Evolutionary conservation across 2,888 invertebrate species (phyloP).

Genomic region (Piscicola geometra): DNA sequence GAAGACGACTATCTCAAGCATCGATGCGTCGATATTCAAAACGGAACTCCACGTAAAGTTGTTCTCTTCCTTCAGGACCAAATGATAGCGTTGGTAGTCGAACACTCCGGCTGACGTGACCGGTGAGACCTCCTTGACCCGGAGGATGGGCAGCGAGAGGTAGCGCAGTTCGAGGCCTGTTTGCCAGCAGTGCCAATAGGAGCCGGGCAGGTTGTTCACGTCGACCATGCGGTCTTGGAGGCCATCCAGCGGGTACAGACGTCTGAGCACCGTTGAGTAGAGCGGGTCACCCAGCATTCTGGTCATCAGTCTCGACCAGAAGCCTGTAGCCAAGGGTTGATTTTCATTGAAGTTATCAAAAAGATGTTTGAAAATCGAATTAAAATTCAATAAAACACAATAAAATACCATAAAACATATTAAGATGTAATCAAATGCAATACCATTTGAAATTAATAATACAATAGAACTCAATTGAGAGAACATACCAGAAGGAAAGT

Average conservation of each 20-base stretch:
- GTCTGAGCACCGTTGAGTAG: conserved; percentile 35
- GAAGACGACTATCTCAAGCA: conserved; percentile 79
- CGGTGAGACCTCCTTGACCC: conserved; percentile 70
- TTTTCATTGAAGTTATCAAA: no score
- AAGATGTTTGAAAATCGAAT: background rate
- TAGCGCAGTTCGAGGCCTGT: conserved; percentile 81
- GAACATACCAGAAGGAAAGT: conserved; percentile 77
- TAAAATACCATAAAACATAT: no score
- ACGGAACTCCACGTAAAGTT: conserved; percentile 82
- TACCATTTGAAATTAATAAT: no score
- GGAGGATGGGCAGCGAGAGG: conserved; percentile 73
- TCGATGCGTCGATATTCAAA: conserved; percentile 72
- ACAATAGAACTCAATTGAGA: no score
- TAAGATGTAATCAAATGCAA: no score
- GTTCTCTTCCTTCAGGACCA: conserved; percentile 61
- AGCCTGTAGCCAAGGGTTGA: conserved; percentile 63
- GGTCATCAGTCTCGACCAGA: conserved; percentile 90
- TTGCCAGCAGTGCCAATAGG: conserved; percentile 82
- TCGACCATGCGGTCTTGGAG: conserved; percentile 12
- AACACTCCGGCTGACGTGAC: conserved; percentile 48
- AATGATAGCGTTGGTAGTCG: conserved; percentile 57
- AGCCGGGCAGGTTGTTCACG: conserved; percentile 26
- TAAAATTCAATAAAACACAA: background rate
- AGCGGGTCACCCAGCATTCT: conserved; percentile 77
- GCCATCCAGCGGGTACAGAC: conserved; percentile 56